Conservation (phyloP, 1,140 invertebrate species). For the Physella acuta region DNA sequence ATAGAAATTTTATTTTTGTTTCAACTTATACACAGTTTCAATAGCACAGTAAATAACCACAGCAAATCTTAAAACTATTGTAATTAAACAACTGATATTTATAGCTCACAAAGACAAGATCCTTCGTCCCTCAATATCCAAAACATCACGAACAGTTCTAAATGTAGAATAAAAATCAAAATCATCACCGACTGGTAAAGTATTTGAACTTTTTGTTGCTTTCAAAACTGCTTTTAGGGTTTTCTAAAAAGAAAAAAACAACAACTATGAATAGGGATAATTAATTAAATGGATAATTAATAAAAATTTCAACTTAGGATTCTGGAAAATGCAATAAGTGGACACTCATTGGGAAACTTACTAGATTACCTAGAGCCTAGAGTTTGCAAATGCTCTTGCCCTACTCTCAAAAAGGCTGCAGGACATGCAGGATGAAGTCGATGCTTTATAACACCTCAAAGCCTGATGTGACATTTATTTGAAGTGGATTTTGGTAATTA, state of each 20-base stretch:
- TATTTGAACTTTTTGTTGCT: constrained; percentile 71
- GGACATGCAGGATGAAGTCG: no score
- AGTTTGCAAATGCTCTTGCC: no score
- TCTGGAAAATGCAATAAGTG: neutral
- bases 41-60: no score
- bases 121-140: constrained; percentile 65
- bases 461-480: neutral
- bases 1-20: no score
- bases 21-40: no score
- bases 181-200: constrained; percentile 67
- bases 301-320: neutral
- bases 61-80: no score
- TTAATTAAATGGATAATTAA: no score
- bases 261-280: neutral
- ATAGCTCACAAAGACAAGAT: constrained; percentile 64
- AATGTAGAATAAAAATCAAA: constrained; percentile 73
- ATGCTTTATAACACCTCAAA: neutral
- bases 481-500: no score
- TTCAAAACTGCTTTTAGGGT: constrained; percentile 62
- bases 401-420: no score
- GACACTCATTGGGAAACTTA: no score
- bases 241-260: constrained; percentile 41
- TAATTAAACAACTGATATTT: no score
- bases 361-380: no score
- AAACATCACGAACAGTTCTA: constrained; percentile 68